Evolutionary conservation across 2,797 vertebrate species (phyloP), one percentile per base, ranked within the genome.

Genomic region (Zalophus californianus): DNA sequence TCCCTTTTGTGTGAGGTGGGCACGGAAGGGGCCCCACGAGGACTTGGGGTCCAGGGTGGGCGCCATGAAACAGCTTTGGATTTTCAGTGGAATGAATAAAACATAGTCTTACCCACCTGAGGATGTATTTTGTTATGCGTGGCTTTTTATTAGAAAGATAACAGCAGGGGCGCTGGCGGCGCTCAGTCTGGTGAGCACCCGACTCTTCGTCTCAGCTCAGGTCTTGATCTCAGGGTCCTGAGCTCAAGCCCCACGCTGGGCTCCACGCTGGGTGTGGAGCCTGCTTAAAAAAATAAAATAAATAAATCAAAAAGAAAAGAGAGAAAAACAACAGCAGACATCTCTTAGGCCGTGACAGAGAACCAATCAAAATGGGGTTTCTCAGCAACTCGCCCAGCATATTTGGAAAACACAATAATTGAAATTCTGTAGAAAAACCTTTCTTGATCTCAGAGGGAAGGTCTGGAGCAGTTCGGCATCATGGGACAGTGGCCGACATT

Each of bases 71-170:
- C 41, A 82, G 38, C 97, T 97, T 94, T 94, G 96, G 96, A 90
- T 95, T 97, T 97, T 91, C 97, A 84, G 41, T 72, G 94, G 60
- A 97, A 98, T 92, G 97, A 98, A 98, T 97, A 98, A 98, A 97
- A 92, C 95, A 5, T 90, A 86, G 84, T 96, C 97, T 92, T 95
- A 85, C 91, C 80, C 75, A 92, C 94, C 96, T 82, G 86, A 90
- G 38, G 62, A 82, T 94, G 66, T 75, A 56, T 90, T 94, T 97
- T 80, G 48, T 97, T 91, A 12, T 0, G 80, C 64, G 77, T 95
- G 96, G 92, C 91, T 82, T 96, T 98, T 97, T 96, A 20, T 96
- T 80, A 62, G 79, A 64, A 89, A 82, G 9, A 35, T 4, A 4
- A 15, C 32, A 9, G n/a, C 66, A 68, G n/a, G n/a, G 18, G 18